These are phyloP conservation scores for Acanthis flammea DNA, from an alignment of 2,797 vertebrate genomes.

Conservation along the genomic window DNA sequence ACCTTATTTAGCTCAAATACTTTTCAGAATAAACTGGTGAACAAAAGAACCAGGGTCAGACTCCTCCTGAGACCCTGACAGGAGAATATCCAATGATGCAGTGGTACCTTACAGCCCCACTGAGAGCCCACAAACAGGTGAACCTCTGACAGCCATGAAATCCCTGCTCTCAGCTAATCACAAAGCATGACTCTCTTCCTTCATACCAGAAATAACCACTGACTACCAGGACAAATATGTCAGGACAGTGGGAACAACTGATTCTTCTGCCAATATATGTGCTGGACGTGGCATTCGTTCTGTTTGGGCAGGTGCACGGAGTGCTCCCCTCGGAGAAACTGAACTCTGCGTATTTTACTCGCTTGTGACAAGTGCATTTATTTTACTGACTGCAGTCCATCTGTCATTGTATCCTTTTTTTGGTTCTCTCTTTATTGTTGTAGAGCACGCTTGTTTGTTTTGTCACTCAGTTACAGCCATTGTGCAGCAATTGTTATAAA, in stretches of 20 bases:
- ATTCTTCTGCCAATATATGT: neutral
- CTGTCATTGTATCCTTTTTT: neutral
- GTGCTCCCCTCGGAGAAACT: neutral
- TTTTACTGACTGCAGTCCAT: neutral
- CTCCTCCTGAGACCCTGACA: neutral
- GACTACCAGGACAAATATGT: neutral
- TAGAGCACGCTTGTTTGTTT: neutral
- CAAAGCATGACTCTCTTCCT: neutral
- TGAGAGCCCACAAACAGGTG: neutral
- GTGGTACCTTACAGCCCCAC: fast-evolving
- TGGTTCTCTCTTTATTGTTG: neutral
- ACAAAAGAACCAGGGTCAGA: neutral
- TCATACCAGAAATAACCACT: neutral
- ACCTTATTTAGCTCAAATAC: neutral
- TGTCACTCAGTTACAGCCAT: neutral
- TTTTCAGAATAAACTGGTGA: neutral
- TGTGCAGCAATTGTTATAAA: neutral
- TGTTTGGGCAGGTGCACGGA: constrained; percentile 3
- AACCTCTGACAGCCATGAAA: neutral
- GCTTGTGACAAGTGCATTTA: neutral
- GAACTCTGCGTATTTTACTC: neutral
- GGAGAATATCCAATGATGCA: neutral
- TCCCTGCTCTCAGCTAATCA: neutral
- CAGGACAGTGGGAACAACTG: neutral
- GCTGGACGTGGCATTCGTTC: neutral